Evolutionary conservation across 2,888 invertebrate species (phyloP), one percentile per base, ranked within the genome.

Genomic region (Polietes domitor): DNA sequence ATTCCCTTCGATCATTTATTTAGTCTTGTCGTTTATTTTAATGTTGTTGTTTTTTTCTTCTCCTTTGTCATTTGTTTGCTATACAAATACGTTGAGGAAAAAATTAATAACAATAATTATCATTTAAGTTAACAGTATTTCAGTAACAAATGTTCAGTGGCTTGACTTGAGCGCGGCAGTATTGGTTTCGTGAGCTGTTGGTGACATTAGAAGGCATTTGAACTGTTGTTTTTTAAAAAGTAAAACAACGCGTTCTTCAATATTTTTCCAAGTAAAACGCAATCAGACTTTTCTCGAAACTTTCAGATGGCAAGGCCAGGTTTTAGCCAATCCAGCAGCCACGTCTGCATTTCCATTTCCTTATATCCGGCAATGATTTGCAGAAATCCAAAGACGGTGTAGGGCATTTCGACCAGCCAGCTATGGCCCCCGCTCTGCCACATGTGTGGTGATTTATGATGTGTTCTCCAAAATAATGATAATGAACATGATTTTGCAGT

Each of bases 401-500:
- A 32, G 32, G 32, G 32, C 9, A 32, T 9, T n/a, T 37, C 47
- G n/a, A n/a, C n/a, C 47, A 47, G n/a, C n/a, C 47, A 47, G n/a
- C n/a, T 15, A 32, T 32, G 32, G 47, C n/a, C n/a, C 47, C 6
- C 47, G 15, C 6, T 9, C 9, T 12, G 7, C 37, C 10, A 37
- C 15, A 21, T n/a, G n/a, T n/a, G n/a, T 21, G 17, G 10, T 83
- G 76, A 83, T 83, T 83, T 73, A 80, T 83, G 83, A 76, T 50
- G 58, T 55, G 68, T 73, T 53, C 53, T 79, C 47, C 50, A 61
- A n/a, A 72, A 68, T 79, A 80, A 79, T 76, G 79, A 73, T 73
- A 73, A 53, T 80, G 55, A 68, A 61, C 58, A 77, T 77, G 76
- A 83, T 79, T 79, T 82, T 82, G 76, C 83, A 77, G 15, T 73